Base-by-base conservation (phyloP, 2,797 vertebrate genomes). In the Petrocephalus sullivani region DNA sequence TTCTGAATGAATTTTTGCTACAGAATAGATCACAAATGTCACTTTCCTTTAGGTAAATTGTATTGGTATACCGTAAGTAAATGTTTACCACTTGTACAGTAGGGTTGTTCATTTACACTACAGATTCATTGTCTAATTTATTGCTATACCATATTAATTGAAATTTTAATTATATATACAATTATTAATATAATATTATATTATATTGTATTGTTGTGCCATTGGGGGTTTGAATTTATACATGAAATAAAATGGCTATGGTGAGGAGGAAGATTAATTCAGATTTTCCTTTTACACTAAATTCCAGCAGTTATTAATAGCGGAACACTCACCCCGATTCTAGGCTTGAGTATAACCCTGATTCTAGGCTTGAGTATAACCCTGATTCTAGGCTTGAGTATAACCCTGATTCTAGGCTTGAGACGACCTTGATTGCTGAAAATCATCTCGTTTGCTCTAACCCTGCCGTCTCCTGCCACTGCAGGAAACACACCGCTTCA, bases 401-500 rank as follows among this genome's bases (percentile, higher is more conserved):
- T 28, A 28, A 37, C 67, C 37, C 6, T 6, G 12, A 10, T 46
- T 78, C 16, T 78, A n/a, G 41, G 71, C 28, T 28, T 28, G 28
- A 28, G 37, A 78, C 16, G 5, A 16, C 37, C 33, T 19, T 46
- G 71, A 19, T 78, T 85, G 83, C 58, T 7, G 16, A 58, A 19
- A 85, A 57, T 85, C 12, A 54, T 46, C 37, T 54, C 16, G 0
- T 58, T 33, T 41, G 3, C 23, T 81, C 0, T 86, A 5, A 75
- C 4, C 37, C 89, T 21, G 53, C 86, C 91, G 1, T 90, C 8
- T 90, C 90, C 87, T n/a, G 58, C 56, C 10, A 1, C 33, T 81
- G 4, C 89, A 96, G 98, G 98, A 91, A 99, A 99, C 91, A 99
- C 98, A 92, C 98, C 98, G 90, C 96, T 99, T 90, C 98, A 99